Conservation (phyloP, 1,140 invertebrate genomes). For the Drosophila sucinea region DNA sequence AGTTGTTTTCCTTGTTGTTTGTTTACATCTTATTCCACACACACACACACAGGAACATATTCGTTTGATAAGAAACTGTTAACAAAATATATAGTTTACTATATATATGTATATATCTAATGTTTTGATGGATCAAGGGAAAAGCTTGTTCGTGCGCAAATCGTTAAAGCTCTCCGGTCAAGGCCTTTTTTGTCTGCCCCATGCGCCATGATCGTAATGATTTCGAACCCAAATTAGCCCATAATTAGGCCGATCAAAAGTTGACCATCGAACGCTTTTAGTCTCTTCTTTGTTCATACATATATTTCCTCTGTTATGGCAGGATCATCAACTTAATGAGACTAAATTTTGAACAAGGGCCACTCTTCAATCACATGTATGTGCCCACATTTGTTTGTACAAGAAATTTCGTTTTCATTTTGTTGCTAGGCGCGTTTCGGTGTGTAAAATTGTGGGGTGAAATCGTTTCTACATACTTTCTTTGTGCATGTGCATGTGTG, state of each 20-base stretch:
- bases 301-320: no score
- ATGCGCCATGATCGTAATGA: background rate
- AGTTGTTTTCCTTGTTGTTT: slow-evolving; percentile 69
- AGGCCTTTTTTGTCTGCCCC: slow-evolving; percentile 44
- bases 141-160: slow-evolving; percentile 40
- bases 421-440: background rate
- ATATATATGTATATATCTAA: background rate
- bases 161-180: slow-evolving; percentile 56
- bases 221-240: no score
- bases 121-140: slow-evolving; percentile 1
- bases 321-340: no score
- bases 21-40: slow-evolving; percentile 53
- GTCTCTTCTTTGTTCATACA: no score
- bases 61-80: slow-evolving; percentile 57
- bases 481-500: background rate
- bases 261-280: no score
- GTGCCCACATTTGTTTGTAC: no score
- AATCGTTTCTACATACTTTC: slow-evolving; percentile 1
- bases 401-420: background rate
- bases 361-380: background rate
- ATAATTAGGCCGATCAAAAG: no score
- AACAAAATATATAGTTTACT: slow-evolving; percentile 8
- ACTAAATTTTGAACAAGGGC: background rate
- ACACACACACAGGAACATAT: background rate
- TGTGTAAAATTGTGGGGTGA: background rate